A percentile compares a stretch with the other conserved stretches of the same genome.
These are phyloP conservation scores for Rhodophaea formosa DNA, from an alignment of 2,888 invertebrate species.

Conservation along the genomic window DNA sequence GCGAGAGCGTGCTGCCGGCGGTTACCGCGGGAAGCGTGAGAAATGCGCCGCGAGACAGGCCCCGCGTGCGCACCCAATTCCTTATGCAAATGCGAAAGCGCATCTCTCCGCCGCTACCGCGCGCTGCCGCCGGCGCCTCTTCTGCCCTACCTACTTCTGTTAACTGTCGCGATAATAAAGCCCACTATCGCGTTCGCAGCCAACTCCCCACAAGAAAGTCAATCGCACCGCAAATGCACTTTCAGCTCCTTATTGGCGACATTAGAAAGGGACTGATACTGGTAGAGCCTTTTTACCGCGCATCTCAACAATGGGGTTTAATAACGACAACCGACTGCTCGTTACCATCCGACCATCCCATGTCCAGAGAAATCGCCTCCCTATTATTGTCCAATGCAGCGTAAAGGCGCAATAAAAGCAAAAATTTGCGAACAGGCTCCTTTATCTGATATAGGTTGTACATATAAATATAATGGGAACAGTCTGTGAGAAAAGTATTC, in stretches of 20 bases:
- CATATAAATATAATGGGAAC: constrained; percentile 35
- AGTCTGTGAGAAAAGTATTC: constrained; percentile 30
- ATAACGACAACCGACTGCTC: constrained; percentile 62
- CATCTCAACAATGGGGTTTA: constrained; percentile 69
- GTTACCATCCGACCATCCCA: constrained; percentile 59
- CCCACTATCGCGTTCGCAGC: constrained; percentile 34
- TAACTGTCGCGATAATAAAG: constrained; percentile 56
- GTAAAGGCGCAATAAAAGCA: constrained; percentile 57
- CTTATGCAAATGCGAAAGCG: constrained; percentile 69
- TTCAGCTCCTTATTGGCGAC: constrained; percentile 65
- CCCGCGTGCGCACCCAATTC: constrained; percentile 76
- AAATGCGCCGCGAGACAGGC: constrained; percentile 61
- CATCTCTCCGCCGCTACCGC: constrained; percentile 47
- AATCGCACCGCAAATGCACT: constrained; percentile 59
- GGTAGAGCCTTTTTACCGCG: constrained; percentile 58
- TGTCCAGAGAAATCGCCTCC: constrained; percentile 60
- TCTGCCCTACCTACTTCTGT: constrained; percentile 60
- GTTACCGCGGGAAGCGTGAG: constrained; percentile 64
- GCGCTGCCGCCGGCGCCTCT: constrained; percentile 41
- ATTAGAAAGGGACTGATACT: constrained; percentile 60
- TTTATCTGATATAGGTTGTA: constrained; percentile 42
- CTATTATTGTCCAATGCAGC: constrained; percentile 56
- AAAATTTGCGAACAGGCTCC: constrained; percentile 51
- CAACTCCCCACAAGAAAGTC: constrained; percentile 30
- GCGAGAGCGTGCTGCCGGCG: constrained; percentile 32